Evolutionary conservation across 2,888 invertebrate species (phyloP).

Genomic region (Lycocerus yunnanus): DNA sequence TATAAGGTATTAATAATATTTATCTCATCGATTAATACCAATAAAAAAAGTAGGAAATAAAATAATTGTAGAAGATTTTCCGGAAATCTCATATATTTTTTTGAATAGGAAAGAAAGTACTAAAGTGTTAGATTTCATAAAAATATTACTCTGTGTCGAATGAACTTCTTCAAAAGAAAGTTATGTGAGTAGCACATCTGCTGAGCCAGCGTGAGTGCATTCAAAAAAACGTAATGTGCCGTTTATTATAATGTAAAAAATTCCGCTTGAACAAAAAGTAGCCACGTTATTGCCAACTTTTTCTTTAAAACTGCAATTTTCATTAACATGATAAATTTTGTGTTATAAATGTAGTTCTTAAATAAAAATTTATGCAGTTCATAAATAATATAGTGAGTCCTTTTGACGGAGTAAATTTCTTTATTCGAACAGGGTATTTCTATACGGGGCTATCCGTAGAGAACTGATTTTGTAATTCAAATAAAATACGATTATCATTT

Average conservation of each 20-base stretch:
- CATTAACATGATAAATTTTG: neutral
- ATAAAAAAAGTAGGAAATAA: neutral
- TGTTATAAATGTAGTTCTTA: neutral
- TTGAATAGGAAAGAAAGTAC: conserved; percentile 35
- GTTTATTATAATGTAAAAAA: conserved; percentile 44
- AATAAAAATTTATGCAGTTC: neutral
- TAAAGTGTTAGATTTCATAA: conserved; percentile 42
- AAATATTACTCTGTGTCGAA: conserved; percentile 46
- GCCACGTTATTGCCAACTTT: neutral
- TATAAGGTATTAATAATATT: neutral
- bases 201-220: conserved; percentile 48
- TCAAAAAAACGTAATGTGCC: conserved; percentile 45
- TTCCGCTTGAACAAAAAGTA: conserved; percentile 24
- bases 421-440: neutral
- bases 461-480: too few species aligned
- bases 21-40: neutral
- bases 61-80: neutral
- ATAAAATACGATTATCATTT: too few species aligned
- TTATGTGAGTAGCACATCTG: conserved; percentile 48
- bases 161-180: conserved; percentile 48
- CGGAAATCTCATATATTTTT: neutral
- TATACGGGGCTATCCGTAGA: too few species aligned
- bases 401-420: neutral
- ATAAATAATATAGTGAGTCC: neutral
- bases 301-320: neutral